These are phyloP conservation scores for Zaprionus tsacasi DNA, from an alignment of 1,140 invertebrate species.

Conservation along the genomic window DNA sequence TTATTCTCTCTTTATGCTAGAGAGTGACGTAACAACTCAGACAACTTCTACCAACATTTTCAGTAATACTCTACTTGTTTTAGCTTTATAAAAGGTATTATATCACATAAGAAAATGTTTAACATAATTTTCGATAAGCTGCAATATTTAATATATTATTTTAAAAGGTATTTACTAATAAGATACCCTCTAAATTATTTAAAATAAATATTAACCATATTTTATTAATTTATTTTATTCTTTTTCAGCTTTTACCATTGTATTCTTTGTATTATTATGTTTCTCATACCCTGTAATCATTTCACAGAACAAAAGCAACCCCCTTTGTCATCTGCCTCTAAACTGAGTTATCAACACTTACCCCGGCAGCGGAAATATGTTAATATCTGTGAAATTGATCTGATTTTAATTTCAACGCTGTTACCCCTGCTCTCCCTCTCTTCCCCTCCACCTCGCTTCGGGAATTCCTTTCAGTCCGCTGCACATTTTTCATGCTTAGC, in stretches of 20 bases:
- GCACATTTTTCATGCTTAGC: constrained; percentile 50
- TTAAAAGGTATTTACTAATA: too few species aligned
- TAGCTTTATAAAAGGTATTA: too few species aligned
- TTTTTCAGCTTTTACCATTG: not conserved
- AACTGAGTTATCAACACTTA: constrained; percentile 64
- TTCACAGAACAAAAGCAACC: constrained; percentile 49
- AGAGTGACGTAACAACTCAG: too few species aligned
- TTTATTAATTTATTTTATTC: not conserved
- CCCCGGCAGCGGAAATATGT: constrained; percentile 59
- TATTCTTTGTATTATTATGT: not conserved
- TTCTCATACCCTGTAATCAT: constrained; percentile 6
- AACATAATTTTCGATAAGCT: too few species aligned
- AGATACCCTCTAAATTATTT: not conserved
- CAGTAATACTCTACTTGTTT: too few species aligned
- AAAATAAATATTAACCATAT: not conserved
- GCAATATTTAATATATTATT: too few species aligned
- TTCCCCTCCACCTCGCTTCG: not conserved
- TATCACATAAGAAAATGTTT: too few species aligned
- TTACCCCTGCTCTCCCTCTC: constrained; percentile 12
- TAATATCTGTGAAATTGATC: constrained; percentile 81
- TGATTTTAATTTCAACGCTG: constrained; percentile 76
- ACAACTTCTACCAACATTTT: too few species aligned
- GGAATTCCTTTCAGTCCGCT: constrained; percentile 73
- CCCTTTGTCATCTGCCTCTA: constrained; percentile 22
- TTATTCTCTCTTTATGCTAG: not conserved